These are phyloP conservation scores for Caenorhabditis sulstoni DNA, from an alignment of 2,888 invertebrate species.

Conservation along the genomic window DNA sequence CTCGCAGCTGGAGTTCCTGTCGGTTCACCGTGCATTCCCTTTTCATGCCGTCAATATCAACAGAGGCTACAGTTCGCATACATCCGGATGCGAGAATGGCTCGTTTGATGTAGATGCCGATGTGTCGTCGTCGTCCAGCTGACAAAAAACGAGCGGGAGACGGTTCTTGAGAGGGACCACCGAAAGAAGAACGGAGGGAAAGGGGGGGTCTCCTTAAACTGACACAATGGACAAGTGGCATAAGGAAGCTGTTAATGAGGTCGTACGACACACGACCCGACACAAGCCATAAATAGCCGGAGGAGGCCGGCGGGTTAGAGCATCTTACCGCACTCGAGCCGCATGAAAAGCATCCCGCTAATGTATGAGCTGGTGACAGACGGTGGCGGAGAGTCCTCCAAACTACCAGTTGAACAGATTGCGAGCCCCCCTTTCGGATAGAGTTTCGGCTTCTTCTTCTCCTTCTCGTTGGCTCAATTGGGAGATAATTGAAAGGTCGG, in stretches of 20 bases:
- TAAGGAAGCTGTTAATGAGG: constrained; percentile 55
- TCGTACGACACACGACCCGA: constrained; percentile 14
- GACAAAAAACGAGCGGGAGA: constrained; percentile 6
- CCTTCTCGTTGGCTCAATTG: neutral
- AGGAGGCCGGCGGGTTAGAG: constrained; percentile 9
- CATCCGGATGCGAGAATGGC: constrained; percentile 19
- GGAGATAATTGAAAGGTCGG: constrained; percentile 25
- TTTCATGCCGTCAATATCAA: neutral
- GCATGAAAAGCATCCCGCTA: constrained; percentile 44
- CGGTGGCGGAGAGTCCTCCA: constrained; percentile 25
- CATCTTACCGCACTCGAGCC: constrained; percentile 52
- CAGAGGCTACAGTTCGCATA: neutral
- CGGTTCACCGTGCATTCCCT: constrained; percentile 4
- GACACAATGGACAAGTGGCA: constrained; percentile 47
- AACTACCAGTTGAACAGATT: constrained; percentile 58
- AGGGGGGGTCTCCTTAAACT: neutral
- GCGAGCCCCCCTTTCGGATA: constrained; percentile 8
- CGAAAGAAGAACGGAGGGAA: constrained; percentile 2
- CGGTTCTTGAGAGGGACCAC: neutral
- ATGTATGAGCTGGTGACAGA: constrained; percentile 57
- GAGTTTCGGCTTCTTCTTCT: constrained; percentile 1
- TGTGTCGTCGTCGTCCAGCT: neutral
- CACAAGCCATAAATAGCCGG: constrained; percentile 37
- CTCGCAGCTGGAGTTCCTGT: constrained; percentile 28
- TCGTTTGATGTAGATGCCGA: constrained; percentile 11